A percentile compares a stretch with the other conserved stretches of the same genome.
Conservation (phyloP, 37 sponge, comb jelly and placozoan genomes). For the Hexactinellida sp. region DNA sequence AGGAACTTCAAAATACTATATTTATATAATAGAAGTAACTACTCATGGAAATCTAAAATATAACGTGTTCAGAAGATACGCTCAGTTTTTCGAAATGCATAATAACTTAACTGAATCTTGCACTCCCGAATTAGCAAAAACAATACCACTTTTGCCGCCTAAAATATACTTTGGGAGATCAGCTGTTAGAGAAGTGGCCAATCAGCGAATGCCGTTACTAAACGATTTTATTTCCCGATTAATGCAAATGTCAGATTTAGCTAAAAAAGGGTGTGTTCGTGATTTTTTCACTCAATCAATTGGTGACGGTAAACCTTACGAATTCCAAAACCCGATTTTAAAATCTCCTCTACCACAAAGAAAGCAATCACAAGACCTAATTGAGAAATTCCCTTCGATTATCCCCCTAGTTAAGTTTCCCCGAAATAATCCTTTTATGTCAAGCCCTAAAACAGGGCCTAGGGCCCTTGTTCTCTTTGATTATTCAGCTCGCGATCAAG, state of each 20-base stretch:
- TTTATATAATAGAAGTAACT: constrained; percentile 55
- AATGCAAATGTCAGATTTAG: background rate
- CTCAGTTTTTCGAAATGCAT: constrained; percentile 59
- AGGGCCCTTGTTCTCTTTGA: constrained; percentile 18
- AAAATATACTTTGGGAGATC: constrained; percentile 61
- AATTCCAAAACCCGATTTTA: constrained; percentile 12
- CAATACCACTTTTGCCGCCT: constrained; percentile 20
- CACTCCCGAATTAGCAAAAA: constrained; percentile 60
- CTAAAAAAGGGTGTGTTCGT: background rate
- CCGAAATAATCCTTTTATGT: background rate
- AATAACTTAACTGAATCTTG: constrained; percentile 50
- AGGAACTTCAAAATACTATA: constrained; percentile 66
- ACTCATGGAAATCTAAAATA: constrained; percentile 34
- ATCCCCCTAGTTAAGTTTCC: background rate
- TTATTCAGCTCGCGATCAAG: constrained; percentile 27
- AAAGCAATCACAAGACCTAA: background rate
- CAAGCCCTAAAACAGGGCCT: background rate
- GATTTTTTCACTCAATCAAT: background rate
- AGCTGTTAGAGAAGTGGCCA: constrained; percentile 64
- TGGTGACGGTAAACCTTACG: background rate
- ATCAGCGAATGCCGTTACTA: constrained; percentile 48
- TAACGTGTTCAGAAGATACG: constrained; percentile 49
- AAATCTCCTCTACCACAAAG: background rate
- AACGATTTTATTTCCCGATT: constrained; percentile 37
- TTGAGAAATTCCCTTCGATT: background rate